Evolutionary conservation across 2,113 vertebrate genomes (phyloP), one percentile per base, ranked within the genome.

Genomic region (Gasterosteus aculeatus): DNA sequence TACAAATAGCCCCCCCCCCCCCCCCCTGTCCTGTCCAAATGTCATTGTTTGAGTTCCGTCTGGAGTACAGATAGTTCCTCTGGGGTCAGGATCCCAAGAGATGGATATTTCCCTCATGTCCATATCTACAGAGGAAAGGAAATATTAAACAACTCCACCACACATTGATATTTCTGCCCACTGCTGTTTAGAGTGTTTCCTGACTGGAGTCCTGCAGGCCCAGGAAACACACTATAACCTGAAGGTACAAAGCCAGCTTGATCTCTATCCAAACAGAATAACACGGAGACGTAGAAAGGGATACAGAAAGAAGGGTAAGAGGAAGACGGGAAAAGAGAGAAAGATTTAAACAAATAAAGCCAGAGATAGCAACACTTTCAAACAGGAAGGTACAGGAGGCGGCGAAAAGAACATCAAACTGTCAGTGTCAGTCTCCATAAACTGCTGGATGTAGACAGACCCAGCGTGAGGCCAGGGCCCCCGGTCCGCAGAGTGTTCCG

Each of bases 1-100:
- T 93, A 94, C 95, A 96, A 95, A 95, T 95, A 95, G n/a, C n/a
- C n/a, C n/a, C n/a, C n/a, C n/a, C n/a, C n/a, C 90, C 84, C 79
- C 60, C 75, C 80, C 75, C 80, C 60, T 60, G 49, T 70, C 88
- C 53, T 54, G 64, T 93, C 92, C 85, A 82, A 91, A 94, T 89
- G 87, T 94, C 89, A 94, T 95, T 95, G 94, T 96, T 91, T 93
- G 69, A 88, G 80, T 90, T 89, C 85, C 74, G 89, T 84, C 80
- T 89, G 89, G 94, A 93, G 89, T 87, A 88, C 54, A 91, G 86
- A 77, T 80, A 88, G 85, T 92, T 91, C 92, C 89, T 88, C 73
- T 68, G 91, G 82, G 80, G 91, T 92, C 90, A 89, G 77, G 85
- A 84, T 93, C 88, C 85, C 90, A 82, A 81, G 88, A 90, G 90